Percentiles rank a stretch among this genome's conserved stretches.
These are phyloP conservation scores for Metopia argyrocephala DNA, from an alignment of 2,888 invertebrate species.

Conservation along the genomic window DNA sequence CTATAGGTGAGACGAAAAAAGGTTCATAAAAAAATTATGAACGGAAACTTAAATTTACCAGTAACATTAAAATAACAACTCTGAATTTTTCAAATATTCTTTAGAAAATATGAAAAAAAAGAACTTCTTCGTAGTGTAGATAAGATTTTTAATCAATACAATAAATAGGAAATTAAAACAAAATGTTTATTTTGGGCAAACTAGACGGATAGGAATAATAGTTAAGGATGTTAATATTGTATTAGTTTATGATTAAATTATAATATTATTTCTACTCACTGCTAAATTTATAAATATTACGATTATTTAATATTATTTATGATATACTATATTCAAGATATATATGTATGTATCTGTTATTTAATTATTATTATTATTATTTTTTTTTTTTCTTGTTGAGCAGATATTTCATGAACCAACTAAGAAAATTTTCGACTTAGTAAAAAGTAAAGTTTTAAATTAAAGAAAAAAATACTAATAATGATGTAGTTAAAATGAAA, in stretches of 20 bases:
- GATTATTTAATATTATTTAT: constrained; percentile 7
- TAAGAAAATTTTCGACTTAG: constrained; percentile 4
- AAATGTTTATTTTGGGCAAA: not conserved
- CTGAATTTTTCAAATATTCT: no score
- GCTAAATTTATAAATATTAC: constrained; percentile 21
- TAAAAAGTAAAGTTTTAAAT: not conserved
- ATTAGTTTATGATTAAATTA: constrained; percentile 11
- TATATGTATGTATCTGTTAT: constrained; percentile 28
- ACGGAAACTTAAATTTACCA: no score
- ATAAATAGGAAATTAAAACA: not conserved
- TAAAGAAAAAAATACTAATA: not conserved
- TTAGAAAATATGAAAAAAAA: not conserved
- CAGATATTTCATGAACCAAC: constrained; percentile 58
- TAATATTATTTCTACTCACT: constrained; percentile 54
- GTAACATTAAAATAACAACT: no score
- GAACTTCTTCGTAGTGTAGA: not conserved
- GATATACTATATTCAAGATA: no score
- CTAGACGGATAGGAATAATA: not conserved
- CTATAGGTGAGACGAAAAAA: no score
- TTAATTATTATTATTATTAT: not conserved
- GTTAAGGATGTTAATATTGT: not conserved
- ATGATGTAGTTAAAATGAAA: not conserved
- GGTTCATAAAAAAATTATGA: no score
- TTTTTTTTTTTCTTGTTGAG: not conserved
- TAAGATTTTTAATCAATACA: not conserved